Conservation (phyloP, 2,113 vertebrate species). For the Panurus biarmicus region DNA sequence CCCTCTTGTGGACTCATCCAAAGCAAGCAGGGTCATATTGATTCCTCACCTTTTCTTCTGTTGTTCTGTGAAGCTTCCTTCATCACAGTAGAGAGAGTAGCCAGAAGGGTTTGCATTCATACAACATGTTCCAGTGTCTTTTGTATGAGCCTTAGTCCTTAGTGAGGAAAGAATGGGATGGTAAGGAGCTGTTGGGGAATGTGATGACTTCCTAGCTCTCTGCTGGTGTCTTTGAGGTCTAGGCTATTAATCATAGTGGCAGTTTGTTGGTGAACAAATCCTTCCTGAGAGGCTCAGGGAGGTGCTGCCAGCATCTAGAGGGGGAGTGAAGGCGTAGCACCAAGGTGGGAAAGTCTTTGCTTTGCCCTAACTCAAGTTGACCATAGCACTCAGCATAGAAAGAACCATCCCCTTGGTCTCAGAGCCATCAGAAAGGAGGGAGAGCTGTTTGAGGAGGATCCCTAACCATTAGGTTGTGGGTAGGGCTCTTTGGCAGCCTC, state of each 20-base stretch:
- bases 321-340: accelerated
- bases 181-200: background rate
- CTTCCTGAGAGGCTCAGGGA: background rate
- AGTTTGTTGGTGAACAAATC: background rate
- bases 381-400: background rate
- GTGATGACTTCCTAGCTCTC: background rate
- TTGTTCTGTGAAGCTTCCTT: background rate
- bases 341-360: background rate
- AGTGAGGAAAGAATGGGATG: background rate
- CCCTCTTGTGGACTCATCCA: background rate
- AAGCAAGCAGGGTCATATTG: background rate
- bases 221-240: background rate
- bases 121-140: accelerated
- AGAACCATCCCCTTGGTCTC: background rate
- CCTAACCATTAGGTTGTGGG: background rate
- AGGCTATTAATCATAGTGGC: background rate
- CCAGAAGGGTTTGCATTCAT: background rate
- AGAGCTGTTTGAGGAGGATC: background rate
- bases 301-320: background rate
- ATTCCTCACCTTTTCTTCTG: background rate
- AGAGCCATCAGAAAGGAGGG: background rate
- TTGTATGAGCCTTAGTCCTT: background rate
- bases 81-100: background rate
- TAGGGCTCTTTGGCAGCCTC: background rate
- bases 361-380: background rate